These are phyloP conservation scores for Oreortyx pictus DNA, from an alignment of 2,797 vertebrate species.

Conservation along the genomic window DNA sequence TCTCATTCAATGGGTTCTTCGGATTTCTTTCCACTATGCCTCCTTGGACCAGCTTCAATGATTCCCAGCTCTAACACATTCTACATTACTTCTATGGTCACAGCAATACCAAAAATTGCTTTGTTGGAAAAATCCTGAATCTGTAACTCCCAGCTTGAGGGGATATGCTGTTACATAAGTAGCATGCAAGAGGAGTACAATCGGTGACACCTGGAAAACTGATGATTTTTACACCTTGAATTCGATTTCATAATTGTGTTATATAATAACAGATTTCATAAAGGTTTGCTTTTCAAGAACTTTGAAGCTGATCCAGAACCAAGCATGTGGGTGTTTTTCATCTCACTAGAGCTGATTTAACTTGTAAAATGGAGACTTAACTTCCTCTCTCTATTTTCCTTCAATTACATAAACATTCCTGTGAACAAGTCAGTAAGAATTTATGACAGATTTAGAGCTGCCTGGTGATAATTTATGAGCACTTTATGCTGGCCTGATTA, in stretches of 20 bases:
- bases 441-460: slow-evolving; percentile 64
- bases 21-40: not conserved
- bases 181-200: not conserved
- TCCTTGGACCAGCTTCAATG: not conserved
- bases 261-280: slow-evolving; percentile 27
- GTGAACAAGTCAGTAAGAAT: slow-evolving; percentile 35
- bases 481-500: slow-evolving; percentile 53
- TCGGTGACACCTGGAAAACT: not conserved
- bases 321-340: slow-evolving; percentile 50
- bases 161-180: not conserved
- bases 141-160: not conserved
- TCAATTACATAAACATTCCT: slow-evolving; percentile 62
- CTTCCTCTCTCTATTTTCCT: slow-evolving; percentile 43
- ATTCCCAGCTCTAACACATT: slow-evolving; percentile 10
- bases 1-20: not conserved
- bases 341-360: slow-evolving; percentile 18
- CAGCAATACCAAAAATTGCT: not conserved
- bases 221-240: not conserved
- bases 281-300: slow-evolving; percentile 48
- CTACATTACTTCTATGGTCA: not conserved
- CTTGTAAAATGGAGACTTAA: slow-evolving; percentile 44
- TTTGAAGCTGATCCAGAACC: slow-evolving; percentile 12
- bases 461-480: slow-evolving; percentile 62
- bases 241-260: not conserved
- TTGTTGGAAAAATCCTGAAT: not conserved